These are phyloP conservation scores for Hyperoodon ampullatus DNA, from an alignment of 2,113 vertebrate species.

Conservation along the genomic window DNA sequence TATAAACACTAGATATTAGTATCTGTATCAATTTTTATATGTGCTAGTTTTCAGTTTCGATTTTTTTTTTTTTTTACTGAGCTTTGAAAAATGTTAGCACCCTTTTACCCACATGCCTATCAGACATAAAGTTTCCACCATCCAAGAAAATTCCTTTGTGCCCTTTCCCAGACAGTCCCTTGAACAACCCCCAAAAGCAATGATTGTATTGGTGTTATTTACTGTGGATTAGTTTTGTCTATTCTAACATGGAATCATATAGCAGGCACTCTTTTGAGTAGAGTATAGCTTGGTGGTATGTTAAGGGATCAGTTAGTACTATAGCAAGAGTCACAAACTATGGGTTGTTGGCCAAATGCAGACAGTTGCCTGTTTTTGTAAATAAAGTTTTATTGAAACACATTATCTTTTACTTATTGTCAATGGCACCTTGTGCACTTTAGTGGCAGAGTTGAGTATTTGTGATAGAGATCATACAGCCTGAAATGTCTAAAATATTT, in stretches of 20 bases:
- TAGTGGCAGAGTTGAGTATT: neutral
- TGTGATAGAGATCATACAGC: neutral
- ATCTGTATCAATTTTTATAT: neutral
- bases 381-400: constrained; percentile 17
- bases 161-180: neutral
- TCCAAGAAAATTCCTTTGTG: neutral
- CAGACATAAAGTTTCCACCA: neutral
- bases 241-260: neutral
- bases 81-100: constrained; percentile 6
- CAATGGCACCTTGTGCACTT: neutral
- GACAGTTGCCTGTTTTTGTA: neutral
- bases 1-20: neutral
- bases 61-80: neutral
- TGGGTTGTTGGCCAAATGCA: neutral
- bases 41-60: neutral
- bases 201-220: neutral
- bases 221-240: neutral
- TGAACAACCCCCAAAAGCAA: neutral
- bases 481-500: neutral
- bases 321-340: neutral
- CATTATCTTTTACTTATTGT: neutral
- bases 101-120: neutral
- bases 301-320: neutral
- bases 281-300: neutral
- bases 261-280: neutral